Evolutionary conservation across 2,888 invertebrate genomes (phyloP).

Genomic region (Dolichomitus sp.): DNA sequence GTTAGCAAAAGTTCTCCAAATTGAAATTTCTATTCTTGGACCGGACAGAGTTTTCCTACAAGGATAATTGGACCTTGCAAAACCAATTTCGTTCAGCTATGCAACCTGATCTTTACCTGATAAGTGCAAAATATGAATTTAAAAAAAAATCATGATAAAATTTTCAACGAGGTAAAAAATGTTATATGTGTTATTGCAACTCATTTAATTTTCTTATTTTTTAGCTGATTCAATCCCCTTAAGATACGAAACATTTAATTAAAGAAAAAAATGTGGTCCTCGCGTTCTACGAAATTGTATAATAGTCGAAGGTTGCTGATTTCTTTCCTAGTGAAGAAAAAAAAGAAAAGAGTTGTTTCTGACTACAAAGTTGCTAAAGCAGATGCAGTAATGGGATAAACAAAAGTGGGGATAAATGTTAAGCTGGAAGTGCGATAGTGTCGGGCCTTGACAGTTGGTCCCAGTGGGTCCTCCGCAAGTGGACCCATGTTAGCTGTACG

Average conservation of each 20-base stretch:
- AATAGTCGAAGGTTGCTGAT: neutral
- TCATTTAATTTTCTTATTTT: neutral
- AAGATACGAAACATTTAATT: neutral
- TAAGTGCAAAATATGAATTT: neutral
- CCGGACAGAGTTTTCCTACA: too few relatives aligned
- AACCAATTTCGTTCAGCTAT: too few relatives aligned
- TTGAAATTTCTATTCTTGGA: too few relatives aligned
- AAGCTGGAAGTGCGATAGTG: constrained; percentile 58
- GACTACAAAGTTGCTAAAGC: constrained; percentile 1
- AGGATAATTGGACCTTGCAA: too few relatives aligned
- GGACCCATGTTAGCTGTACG: constrained; percentile 79
- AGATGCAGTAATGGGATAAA: constrained; percentile 57
- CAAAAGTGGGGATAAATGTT: constrained; percentile 60
- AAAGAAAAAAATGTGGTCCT: neutral
- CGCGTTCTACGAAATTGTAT: neutral
- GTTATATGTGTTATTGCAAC: too few relatives aligned
- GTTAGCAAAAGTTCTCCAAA: too few relatives aligned
- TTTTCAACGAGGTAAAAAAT: too few relatives aligned
- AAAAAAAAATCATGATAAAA: neutral
- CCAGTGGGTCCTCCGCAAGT: constrained; percentile 73
- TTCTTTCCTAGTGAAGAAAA: neutral
- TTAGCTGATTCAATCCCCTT: neutral
- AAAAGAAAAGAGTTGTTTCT: neutral
- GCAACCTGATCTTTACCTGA: too few relatives aligned
- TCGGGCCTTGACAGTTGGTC: constrained; percentile 67